Percentiles rank a stretch among this genome's conserved stretches.
phyloP scores from a whole-genome alignment of 1,140 invertebrate genomes.

The Cherax destructor region DNA sequence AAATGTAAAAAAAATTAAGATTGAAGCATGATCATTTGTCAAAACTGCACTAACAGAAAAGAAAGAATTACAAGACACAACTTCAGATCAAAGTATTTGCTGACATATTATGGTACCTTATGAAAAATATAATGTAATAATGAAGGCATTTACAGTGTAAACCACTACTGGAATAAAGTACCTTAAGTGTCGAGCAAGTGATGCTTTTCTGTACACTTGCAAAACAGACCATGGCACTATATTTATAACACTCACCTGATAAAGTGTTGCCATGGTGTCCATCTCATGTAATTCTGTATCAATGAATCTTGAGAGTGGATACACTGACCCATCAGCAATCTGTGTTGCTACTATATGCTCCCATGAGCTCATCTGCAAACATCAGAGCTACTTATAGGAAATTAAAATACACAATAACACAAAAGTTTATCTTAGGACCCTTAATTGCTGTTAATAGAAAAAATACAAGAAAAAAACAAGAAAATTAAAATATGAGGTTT shows the following conservation, averaged over 20 bases:
- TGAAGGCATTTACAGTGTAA: background rate
- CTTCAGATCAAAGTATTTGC: too few species aligned
- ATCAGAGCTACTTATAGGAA: background rate
- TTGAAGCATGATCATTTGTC: too few species aligned
- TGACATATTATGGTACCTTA: too few species aligned
- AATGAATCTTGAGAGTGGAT: conserved; percentile 74
- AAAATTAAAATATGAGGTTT: background rate
- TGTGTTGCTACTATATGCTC: conserved; percentile 77
- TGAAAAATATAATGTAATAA: too few species aligned
- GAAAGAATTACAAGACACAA: too few species aligned
- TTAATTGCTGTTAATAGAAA: background rate
- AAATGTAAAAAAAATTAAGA: too few species aligned
- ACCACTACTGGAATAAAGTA: background rate
- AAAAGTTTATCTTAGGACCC: background rate
- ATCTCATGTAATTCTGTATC: conserved; percentile 59
- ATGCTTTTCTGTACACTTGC: too few species aligned
- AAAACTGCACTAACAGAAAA: too few species aligned
- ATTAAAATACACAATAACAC: background rate
- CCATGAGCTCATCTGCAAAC: conserved; percentile 76
- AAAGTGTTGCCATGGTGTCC: conserved; percentile 52
- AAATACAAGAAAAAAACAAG: background rate
- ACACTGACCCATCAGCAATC: conserved; percentile 77
- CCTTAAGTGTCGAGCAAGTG: background rate
- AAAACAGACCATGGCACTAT: background rate
- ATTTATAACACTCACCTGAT: conserved; percentile 31